Percentiles rank a stretch among this genome's conserved stretches.
phyloP scores from a whole-genome alignment of 2,113 vertebrate genomes.

The Dendropsophus ebraccatus region DNA sequence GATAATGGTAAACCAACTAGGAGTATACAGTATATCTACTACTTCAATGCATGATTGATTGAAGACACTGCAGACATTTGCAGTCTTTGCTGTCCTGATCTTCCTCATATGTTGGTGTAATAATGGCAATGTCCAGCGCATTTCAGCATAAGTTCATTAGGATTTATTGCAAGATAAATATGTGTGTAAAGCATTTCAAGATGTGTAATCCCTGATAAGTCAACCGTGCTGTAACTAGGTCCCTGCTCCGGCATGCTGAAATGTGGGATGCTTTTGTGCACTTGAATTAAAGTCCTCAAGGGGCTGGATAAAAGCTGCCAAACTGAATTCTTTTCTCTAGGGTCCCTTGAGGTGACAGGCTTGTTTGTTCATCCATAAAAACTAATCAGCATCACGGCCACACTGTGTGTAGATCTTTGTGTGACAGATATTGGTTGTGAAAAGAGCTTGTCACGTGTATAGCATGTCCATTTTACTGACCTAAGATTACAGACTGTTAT shows the following conservation, averaged over 20 bases:
- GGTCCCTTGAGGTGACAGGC: conserved; percentile 29
- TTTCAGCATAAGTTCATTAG: background rate
- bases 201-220: background rate
- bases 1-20: background rate
- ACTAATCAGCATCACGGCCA: background rate
- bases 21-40: background rate
- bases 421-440: too few species aligned
- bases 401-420: background rate
- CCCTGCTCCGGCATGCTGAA: conserved; percentile 25
- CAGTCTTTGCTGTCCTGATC: background rate
- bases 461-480: background rate
- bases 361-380: conserved; percentile 17
- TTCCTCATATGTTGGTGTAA: background rate
- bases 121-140: background rate
- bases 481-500: background rate
- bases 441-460: background rate
- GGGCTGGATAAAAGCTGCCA: conserved; percentile 18
- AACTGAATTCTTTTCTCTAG: conserved; percentile 38
- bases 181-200: background rate
- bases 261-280: conserved; percentile 36
- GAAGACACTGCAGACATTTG: background rate
- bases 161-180: background rate
- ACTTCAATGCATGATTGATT: background rate
- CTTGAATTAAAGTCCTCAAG: conserved; percentile 27
- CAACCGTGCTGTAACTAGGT: background rate